Evolutionary conservation across 2,888 invertebrate species (phyloP).

Genomic region (Lycocerus yunnanus): DNA sequence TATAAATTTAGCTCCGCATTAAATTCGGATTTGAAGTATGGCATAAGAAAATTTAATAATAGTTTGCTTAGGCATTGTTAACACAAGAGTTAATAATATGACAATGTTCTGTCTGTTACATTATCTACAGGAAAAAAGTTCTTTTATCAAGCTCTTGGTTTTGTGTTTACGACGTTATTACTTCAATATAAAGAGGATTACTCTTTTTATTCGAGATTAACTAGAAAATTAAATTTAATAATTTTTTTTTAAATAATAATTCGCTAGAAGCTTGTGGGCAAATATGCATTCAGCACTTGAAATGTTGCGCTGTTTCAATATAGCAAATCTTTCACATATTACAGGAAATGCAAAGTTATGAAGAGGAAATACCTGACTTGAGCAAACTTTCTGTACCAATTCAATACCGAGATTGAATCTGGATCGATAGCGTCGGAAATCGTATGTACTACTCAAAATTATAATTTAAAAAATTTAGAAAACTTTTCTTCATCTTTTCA

Average conservation of each 20-base stretch:
- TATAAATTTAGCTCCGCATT: not conserved
- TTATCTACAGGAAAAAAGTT: not conserved
- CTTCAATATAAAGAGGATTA: not conserved
- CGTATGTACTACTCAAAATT: not conserved
- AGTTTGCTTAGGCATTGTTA: conserved; percentile 8
- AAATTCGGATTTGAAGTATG: not conserved
- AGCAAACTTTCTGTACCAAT: conserved; percentile 15
- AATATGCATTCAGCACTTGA: not conserved
- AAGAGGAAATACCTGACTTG: conserved; percentile 9
- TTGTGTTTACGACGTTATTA: not conserved
- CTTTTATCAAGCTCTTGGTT: not conserved
- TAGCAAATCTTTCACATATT: not conserved
- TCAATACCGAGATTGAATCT: conserved; percentile 16
- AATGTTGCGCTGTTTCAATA: conserved; percentile 1
- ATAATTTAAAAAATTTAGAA: conserved; percentile 30
- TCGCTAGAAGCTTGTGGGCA: not conserved
- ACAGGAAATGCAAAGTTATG: conserved; percentile 7
- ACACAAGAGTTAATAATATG: conserved; percentile 7
- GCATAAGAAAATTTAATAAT: conserved; percentile 12
- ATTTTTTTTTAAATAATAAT: not conserved
- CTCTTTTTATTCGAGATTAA: not conserved
- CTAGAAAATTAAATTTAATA: not conserved
- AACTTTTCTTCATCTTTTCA: conserved; percentile 6
- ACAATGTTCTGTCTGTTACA: not conserved
- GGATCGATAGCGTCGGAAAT: conserved; percentile 20